Evolutionary conservation across 23 tunicate species (phyloP).

Genomic region (Ascidia mentula): DNA sequence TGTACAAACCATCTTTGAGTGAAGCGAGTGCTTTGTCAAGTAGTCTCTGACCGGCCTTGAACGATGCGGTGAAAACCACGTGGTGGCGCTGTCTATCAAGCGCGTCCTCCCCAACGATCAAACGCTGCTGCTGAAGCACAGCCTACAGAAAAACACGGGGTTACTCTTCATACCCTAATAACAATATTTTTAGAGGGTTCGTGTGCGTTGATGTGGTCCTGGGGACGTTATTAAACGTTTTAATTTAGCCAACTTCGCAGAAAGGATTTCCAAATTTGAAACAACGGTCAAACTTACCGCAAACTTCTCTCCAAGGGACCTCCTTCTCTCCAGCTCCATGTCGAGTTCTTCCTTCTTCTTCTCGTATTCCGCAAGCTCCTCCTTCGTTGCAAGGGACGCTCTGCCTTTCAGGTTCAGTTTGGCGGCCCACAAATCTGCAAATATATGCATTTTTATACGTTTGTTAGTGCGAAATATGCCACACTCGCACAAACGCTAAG

Average conservation of each 20-base stretch:
- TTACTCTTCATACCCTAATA: too few relatives aligned
- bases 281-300: too few relatives aligned
- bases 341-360: conserved; percentile 84
- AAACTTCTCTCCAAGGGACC: conserved; percentile 73
- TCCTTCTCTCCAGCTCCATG: conserved; percentile 83
- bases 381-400: conserved; percentile 64
- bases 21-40: conserved; percentile 50
- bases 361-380: conserved; percentile 77
- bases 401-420: conserved; percentile 74
- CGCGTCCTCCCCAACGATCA: conserved; percentile 43
- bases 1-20: conserved; percentile 59
- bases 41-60: conserved; percentile 62
- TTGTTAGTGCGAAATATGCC: too few relatives aligned
- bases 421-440: conserved; percentile 86
- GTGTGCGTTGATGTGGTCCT: neutral
- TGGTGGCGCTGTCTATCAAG: conserved; percentile 49
- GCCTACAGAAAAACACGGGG: conserved; percentile 21
- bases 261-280: too few relatives aligned
- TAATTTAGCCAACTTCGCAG: neutral
- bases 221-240: neutral
- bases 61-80: conserved; percentile 59
- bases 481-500: too few relatives aligned
- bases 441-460: too few relatives aligned
- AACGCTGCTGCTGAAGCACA: conserved; percentile 73
- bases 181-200: too few relatives aligned